Conservation (phyloP, 2,888 invertebrate species). For the Nowickia ferox region DNA sequence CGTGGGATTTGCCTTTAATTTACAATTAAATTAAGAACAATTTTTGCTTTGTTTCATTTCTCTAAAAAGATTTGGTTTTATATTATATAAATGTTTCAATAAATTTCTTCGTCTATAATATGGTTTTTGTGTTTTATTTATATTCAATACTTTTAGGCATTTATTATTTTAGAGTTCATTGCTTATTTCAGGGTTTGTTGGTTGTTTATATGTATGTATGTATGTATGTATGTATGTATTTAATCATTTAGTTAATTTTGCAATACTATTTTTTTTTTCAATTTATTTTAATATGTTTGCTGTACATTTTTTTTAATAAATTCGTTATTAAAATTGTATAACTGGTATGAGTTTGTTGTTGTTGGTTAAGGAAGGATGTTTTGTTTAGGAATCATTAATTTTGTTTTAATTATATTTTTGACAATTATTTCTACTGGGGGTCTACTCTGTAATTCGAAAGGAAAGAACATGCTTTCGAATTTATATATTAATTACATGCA, state of each 20-base stretch:
- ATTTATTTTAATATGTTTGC: conserved; percentile 2
- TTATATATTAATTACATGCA: too few species aligned
- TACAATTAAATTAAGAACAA: conserved; percentile 11
- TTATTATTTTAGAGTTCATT: conserved; percentile 65
- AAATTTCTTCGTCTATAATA: conserved; percentile 40
- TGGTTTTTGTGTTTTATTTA: conserved; percentile 25
- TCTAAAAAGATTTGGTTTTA: not conserved
- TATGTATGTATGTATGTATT: too few species aligned
- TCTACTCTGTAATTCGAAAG: too few species aligned
- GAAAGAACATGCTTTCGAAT: too few species aligned
- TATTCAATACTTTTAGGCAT: conserved; percentile 70
- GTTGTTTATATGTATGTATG: not conserved
- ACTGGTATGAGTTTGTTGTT: conserved; percentile 22
- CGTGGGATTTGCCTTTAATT: too few species aligned
- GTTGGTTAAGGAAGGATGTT: conserved; percentile 53
- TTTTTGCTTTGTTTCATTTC: conserved; percentile 9
- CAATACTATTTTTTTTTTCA: conserved; percentile 4
- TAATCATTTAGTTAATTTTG: not conserved
- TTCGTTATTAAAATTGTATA: conserved; percentile 55
- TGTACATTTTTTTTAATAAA: conserved; percentile 48
- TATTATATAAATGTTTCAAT: conserved; percentile 15
- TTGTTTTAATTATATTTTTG: conserved; percentile 1
- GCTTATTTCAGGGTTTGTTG: conserved; percentile 55
- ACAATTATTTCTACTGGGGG: not conserved
- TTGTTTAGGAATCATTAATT: conserved; percentile 57